Conservation (phyloP, 2,888 invertebrate species). For the Lasioglossum figueresi region DNA sequence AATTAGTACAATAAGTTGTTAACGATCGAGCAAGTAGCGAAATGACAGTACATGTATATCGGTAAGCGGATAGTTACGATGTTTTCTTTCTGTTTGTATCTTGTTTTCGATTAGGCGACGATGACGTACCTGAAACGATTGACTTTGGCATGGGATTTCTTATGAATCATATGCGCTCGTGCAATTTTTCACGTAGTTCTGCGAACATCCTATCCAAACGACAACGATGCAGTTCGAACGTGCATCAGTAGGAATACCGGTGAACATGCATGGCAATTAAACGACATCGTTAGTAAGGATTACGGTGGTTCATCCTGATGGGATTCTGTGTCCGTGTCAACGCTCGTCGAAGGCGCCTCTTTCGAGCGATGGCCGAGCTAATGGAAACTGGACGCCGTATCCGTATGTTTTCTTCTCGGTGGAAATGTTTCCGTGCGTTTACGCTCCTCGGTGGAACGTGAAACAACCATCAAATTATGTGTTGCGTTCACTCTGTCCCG, state of each 20-base stretch:
- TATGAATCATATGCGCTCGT: constrained; percentile 66
- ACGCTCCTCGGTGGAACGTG: background rate
- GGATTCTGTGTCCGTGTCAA: constrained; percentile 57
- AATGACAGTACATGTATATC: background rate
- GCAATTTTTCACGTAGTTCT: constrained; percentile 16
- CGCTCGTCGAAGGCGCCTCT: constrained; percentile 60
- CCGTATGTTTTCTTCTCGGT: constrained; percentile 11
- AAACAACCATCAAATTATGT: background rate
- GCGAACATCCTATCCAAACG: background rate
- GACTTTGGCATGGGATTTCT: constrained; percentile 32
- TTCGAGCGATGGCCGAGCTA: constrained; percentile 49
- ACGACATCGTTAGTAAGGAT: constrained; percentile 65
- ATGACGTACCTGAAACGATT: constrained; percentile 63
- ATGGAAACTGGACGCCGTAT: constrained; percentile 25
- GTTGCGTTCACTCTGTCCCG: background rate
- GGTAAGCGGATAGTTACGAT: background rate
- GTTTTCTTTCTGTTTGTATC: background rate
- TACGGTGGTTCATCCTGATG: constrained; percentile 50
- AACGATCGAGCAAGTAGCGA: no score
- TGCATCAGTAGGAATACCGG: constrained; percentile 25
- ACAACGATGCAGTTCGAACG: background rate
- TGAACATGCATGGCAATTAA: constrained; percentile 60
- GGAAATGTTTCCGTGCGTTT: background rate
- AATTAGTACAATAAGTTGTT: background rate
- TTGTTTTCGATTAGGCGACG: background rate